Conservation (phyloP, 2,888 invertebrate species). For the Sinelater perroti region DNA sequence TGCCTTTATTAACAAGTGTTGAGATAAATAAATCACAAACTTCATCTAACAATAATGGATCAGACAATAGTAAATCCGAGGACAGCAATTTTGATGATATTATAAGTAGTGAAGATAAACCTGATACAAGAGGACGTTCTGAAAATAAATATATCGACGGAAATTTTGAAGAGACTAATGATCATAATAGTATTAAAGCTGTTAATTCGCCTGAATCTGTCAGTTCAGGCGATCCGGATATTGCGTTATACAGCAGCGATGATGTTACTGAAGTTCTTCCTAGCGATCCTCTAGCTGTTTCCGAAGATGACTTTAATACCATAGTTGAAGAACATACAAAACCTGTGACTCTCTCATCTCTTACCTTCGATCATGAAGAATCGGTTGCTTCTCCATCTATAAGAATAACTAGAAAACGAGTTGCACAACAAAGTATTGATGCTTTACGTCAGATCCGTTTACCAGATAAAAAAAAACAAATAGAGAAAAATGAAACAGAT, state of each 20-base stretch:
- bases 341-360: constrained; percentile 39
- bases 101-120: no score
- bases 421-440: constrained; percentile 34
- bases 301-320: constrained; percentile 47
- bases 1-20: constrained; percentile 42
- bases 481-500: constrained; percentile 45
- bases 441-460: constrained; percentile 14
- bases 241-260: constrained; percentile 34
- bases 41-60: background rate
- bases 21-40: constrained; percentile 44
- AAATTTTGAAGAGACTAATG: no score
- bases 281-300: constrained; percentile 57
- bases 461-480: constrained; percentile 31
- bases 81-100: no score
- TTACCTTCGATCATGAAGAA: constrained; percentile 44
- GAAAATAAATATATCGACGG: no score
- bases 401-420: constrained; percentile 49
- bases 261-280: constrained; percentile 41
- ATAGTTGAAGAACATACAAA: no score
- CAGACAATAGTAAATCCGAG: no score
- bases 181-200: no score
- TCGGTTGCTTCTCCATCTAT: constrained; percentile 18
- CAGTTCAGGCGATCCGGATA: background rate
- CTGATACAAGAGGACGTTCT: no score
- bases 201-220: constrained; percentile 3